Evolutionary conservation across 1,140 invertebrate genomes (phyloP).

Genomic region (Lasioglossum albipes): DNA sequence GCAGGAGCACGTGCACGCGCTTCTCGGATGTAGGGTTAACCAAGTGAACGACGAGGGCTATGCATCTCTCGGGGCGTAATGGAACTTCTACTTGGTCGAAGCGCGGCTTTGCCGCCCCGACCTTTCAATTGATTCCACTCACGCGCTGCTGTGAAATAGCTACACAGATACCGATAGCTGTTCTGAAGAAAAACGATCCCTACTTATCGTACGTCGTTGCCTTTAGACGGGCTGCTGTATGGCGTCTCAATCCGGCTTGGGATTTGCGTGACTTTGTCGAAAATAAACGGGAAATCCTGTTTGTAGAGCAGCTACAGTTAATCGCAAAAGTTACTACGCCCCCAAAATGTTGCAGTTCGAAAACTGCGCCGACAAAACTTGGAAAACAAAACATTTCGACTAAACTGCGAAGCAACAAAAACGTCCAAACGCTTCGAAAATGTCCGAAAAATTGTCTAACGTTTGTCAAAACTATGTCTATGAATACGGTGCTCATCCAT

Average conservation of each 20-base stretch:
- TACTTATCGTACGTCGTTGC: conserved; percentile 39
- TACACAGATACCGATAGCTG: conserved; percentile 43
- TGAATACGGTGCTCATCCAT: no score
- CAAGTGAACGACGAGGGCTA: conserved; percentile 40
- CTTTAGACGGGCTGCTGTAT: neutral
- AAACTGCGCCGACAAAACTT: no score
- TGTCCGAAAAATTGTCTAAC: no score
- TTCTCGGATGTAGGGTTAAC: conserved; percentile 40
- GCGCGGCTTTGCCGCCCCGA: conserved; percentile 26
- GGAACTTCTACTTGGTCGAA: conserved; percentile 53
- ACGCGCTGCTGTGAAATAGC: conserved; percentile 39
- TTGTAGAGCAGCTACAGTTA: no score
- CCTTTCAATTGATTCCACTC: conserved; percentile 58
- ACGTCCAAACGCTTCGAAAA: no score
- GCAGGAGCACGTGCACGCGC: conserved; percentile 51
- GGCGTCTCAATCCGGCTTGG: conserved; percentile 27
- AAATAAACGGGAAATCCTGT: neutral
- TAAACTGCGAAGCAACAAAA: no score
- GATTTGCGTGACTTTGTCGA: conserved; percentile 25
- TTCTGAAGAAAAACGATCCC: conserved; percentile 42
- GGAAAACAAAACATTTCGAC: no score
- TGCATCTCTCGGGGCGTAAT: conserved; percentile 54
- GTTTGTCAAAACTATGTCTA: no score
- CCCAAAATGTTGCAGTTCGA: no score
- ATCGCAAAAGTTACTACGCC: no score